Evolutionary conservation across 2,113 vertebrate species (phyloP), one percentile per base, ranked within the genome.

Genomic region (Podarcis raffonei): DNA sequence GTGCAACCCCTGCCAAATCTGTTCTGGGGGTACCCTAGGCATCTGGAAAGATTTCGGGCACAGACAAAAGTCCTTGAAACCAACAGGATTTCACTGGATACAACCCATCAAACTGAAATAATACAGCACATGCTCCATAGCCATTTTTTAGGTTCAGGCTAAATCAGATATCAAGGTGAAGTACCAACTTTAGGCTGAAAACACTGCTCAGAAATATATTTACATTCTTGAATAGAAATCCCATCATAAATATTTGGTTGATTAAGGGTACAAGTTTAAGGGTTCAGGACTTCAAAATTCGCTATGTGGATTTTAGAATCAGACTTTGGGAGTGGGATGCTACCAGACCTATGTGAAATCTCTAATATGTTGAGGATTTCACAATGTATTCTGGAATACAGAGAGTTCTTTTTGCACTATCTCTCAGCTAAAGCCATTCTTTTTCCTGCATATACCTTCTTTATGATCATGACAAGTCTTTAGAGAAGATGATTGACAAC

Each of bases 401-500:
- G 48, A 74, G 7, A 72, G 66, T n/a, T n/a, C 35, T 75, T 87
- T 88, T 83, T 83, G 30, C 71, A 76, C 48, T 76, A 48, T 20
- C 20, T 83, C 59, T 76, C 77, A 69, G 30, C 22, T 71, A 48
- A 71, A 82, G 37, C 6, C 6, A 15, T 20, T 20, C 12, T 72
- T 72, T 88, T 75, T 48, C 23, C 53, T 48, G n/a, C 35, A 68
- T 76, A 72, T 53, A 59, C 57, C 37, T 35, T 82, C 13, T 12
- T 85, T 62, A 87, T 62, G 79, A 88, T 89, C 89, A 87, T 81
- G 59, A 94, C 66, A 91, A 88, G 30, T 85, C 59, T 92, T 93
- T 86, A 84, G 83, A 90, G 81, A 88, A 83, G 48, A 89, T 90
- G 85, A 94, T 80, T 92, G 92, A 89, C 89, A 93, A 89, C 80